Conservation (phyloP, 2,888 invertebrate genomes). For the Tiliacea citrago region DNA sequence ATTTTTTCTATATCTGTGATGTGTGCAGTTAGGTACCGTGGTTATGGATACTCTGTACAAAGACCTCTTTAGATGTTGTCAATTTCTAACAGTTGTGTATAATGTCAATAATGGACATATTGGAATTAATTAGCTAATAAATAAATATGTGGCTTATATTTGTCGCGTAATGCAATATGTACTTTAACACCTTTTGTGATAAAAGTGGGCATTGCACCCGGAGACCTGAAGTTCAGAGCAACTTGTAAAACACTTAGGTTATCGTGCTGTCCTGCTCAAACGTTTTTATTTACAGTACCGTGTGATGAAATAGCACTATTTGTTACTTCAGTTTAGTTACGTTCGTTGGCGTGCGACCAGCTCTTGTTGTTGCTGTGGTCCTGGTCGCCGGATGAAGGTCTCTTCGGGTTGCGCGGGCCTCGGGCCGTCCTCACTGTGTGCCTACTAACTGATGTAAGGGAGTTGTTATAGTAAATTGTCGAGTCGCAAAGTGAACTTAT, state of each 20-base stretch:
- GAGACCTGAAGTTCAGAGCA: constrained; percentile 59
- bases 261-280: constrained; percentile 67
- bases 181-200: constrained; percentile 66
- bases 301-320: constrained; percentile 59
- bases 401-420: constrained; percentile 78
- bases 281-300: constrained; percentile 60
- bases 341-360: constrained; percentile 38
- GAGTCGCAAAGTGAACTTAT: constrained; percentile 62
- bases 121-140: constrained; percentile 73
- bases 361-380: constrained; percentile 33
- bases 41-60: constrained; percentile 84
- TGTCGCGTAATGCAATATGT: constrained; percentile 80
- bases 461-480: constrained; percentile 59
- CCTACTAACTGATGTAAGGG: constrained; percentile 75
- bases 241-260: constrained; percentile 43
- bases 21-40: constrained; percentile 79
- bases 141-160: constrained; percentile 84
- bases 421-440: constrained; percentile 84
- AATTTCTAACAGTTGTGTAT: constrained; percentile 81
- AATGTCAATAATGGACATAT: constrained; percentile 73
- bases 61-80: constrained; percentile 85
- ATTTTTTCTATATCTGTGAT: constrained; percentile 89
- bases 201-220: constrained; percentile 67
- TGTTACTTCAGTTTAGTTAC: constrained; percentile 59
- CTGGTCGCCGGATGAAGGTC: constrained; percentile 64